Percentiles rank a stretch among this genome's conserved stretches.
Evolutionary conservation across 2,888 invertebrate species (phyloP).

Genomic region (Galerucella pusilla): DNA sequence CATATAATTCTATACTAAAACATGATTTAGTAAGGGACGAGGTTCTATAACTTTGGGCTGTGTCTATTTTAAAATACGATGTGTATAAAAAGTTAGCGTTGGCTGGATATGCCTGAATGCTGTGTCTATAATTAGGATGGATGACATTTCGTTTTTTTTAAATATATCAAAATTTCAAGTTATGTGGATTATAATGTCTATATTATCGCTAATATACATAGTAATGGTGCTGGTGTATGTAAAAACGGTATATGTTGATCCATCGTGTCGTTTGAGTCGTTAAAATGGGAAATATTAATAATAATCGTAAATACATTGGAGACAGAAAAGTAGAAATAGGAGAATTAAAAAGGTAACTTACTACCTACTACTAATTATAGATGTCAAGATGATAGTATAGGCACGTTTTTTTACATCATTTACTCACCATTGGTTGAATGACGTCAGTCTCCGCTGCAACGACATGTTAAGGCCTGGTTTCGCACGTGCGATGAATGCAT

Average conservation of each 20-base stretch:
- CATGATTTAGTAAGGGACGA: constrained; percentile 56
- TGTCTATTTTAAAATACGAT: background rate
- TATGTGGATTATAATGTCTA: constrained; percentile 2
- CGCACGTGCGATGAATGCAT: too few relatives aligned
- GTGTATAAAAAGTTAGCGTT: background rate
- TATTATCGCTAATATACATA: background rate
- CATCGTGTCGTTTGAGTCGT: background rate
- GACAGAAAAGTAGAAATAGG: too few relatives aligned
- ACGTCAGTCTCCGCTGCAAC: too few relatives aligned
- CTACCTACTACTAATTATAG: too few relatives aligned
- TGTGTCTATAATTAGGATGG: background rate
- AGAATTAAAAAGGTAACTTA: too few relatives aligned
- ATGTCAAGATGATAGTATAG: too few relatives aligned
- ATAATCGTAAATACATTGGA: too few relatives aligned
- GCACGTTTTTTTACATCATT: too few relatives aligned
- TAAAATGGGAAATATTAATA: background rate
- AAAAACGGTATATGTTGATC: background rate
- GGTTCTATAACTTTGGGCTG: constrained; percentile 15
- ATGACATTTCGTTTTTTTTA: background rate
- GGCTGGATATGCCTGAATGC: too few relatives aligned
- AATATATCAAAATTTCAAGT: background rate
- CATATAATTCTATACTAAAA: constrained; percentile 55
- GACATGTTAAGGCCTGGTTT: too few relatives aligned
- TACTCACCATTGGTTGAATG: too few relatives aligned
- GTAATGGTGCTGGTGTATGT: background rate